phyloP scores from a whole-genome alignment of 2,113 vertebrate genomes.

The Sceloporus tristichus region DNA sequence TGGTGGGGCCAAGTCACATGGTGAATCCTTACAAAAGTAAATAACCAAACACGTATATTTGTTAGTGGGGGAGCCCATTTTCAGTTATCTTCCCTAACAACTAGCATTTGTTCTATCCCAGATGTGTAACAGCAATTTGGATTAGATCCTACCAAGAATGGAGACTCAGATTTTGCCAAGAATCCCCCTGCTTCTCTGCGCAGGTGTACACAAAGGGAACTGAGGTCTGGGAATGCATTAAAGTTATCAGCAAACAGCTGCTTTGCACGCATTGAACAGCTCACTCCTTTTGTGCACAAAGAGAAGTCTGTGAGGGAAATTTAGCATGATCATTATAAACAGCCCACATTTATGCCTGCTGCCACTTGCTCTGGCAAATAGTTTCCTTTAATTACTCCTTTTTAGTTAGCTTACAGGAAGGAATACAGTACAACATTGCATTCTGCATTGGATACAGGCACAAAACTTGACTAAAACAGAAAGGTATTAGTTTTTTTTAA shows the following conservation, averaged over 20 bases:
- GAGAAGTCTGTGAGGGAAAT: background rate
- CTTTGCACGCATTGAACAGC: background rate
- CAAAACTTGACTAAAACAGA: background rate
- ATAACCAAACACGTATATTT: background rate
- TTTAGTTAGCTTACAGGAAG: background rate
- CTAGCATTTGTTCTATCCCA: background rate
- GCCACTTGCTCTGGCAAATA: conserved; percentile 8
- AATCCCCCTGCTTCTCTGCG: background rate
- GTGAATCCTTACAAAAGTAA: background rate
- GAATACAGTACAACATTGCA: background rate
- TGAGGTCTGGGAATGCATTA: background rate
- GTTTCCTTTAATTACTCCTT: background rate
- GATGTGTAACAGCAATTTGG: background rate
- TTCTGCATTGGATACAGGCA: background rate
- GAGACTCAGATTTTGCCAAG: background rate
- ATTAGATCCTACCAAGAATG: background rate
- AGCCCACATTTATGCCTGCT: background rate
- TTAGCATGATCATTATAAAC: background rate
- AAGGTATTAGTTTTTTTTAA: too few relatives aligned
- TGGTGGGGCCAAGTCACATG: background rate
- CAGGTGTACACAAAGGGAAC: background rate
- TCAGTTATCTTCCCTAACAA: background rate
- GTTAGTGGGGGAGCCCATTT: background rate
- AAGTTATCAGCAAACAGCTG: background rate
- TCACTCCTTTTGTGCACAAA: background rate